A percentile compares a stretch with the other conserved stretches of the same genome.
These are phyloP conservation scores for Antigone vipio DNA, from an alignment of 2,113 vertebrate species.

Conservation along the genomic window DNA sequence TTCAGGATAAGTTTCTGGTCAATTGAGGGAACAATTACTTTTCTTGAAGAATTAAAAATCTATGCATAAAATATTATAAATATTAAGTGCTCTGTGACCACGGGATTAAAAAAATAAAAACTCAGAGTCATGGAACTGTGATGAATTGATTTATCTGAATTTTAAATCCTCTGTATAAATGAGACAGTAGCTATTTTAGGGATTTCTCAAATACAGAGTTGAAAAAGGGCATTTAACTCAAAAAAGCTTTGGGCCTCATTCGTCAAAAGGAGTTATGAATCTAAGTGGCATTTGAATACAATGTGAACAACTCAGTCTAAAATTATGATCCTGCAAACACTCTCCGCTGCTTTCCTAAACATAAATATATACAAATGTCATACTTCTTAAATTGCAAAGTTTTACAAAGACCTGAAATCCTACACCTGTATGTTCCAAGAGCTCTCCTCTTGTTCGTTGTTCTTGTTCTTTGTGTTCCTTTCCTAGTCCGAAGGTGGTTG, in stretches of 20 bases:
- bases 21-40: background rate
- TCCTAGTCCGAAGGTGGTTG: background rate
- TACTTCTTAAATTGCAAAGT: background rate
- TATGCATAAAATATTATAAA: background rate
- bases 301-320: background rate
- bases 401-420: background rate
- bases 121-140: background rate
- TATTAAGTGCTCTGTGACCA: background rate
- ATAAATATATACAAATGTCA: background rate
- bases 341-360: background rate
- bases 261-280: background rate
- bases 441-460: background rate
- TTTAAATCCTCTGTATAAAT: background rate
- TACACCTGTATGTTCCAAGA: background rate
- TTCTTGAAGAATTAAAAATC: background rate
- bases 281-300: background rate
- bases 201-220: background rate
- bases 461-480: background rate
- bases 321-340: background rate
- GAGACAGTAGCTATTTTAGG: background rate
- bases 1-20: background rate
- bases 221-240: background rate
- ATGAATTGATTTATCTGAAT: background rate
- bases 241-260: background rate
- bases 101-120: background rate